Base-by-base conservation (phyloP, 2,888 invertebrate species). In the Thecophora atra region DNA sequence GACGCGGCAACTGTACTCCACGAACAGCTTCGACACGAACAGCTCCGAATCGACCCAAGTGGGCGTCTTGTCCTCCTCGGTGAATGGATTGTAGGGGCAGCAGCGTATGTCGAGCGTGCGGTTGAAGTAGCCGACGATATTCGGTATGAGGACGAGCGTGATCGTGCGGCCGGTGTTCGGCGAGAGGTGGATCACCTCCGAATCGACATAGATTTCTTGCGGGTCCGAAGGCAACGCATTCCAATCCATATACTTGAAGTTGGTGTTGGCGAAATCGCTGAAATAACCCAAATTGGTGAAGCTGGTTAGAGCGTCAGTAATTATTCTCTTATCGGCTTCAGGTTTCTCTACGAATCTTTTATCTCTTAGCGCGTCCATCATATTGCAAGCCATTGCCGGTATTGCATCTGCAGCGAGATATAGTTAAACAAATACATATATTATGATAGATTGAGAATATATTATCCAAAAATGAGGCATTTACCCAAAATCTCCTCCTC, bases 201-300 rank as follows among this genome's bases (percentile, higher is more conserved):
- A 78, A 72, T 83, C 83, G 26, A 82, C 81, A 28, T 83, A 81
- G 2, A 85, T 70, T 71, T 85, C 86, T 3, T 76, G 76, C 0
- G 86, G 83, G 77, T 84, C 80, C 21, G 76, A 77, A 11, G 85
- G 83, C 24, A 85, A 51, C 0, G 75, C 72, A 70, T 82, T 81
- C 85, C 85, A 85, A 74, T 84, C 81, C 78, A 83, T 79, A 54
- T 80, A 79, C 1, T 78, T 76, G 71, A 81, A 84, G 51, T 81
- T 79, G 19, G 79, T 80, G 64, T 82, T 79, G 69, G 79, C 75
- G 21, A 85, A 76, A 7, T 78, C 72, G 11, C 73, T 74, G 71
- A 85, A 85, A 70, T 85, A 85, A 13, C 79, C 76, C 0, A 76
- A 77, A 19, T 76, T 73, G 2, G 84, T 62, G 1, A 85, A 72